phyloP scores from a whole-genome alignment of 2,888 invertebrate species.

The Tetragonisca angustula region DNA sequence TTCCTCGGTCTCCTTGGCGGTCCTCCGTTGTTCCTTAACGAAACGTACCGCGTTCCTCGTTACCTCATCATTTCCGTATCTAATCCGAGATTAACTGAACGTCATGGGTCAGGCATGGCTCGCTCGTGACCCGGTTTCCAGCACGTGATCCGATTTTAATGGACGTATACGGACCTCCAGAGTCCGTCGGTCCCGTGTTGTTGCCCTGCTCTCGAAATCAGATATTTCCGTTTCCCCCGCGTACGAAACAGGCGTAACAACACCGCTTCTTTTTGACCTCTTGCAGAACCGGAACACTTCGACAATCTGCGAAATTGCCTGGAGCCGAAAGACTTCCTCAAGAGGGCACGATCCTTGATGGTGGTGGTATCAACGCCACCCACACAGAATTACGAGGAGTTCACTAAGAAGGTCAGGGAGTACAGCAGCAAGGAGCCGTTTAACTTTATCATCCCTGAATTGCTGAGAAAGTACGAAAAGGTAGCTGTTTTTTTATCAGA shows the following conservation, averaged over 20 bases:
- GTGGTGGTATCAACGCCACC: slow-evolving; percentile 96
- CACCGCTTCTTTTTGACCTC: neutral
- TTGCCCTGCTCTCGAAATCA: slow-evolving; percentile 16
- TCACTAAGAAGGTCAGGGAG: slow-evolving; percentile 91
- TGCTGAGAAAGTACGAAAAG: slow-evolving; percentile 85
- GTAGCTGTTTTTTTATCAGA: slow-evolving; percentile 63
- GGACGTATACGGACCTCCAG: slow-evolving; percentile 21
- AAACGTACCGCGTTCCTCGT: slow-evolving; percentile 39
- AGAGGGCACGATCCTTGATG: slow-evolving; percentile 92
- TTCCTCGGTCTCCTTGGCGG: slow-evolving; percentile 7
- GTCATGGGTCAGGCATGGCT: slow-evolving; percentile 21
- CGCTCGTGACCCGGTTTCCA: slow-evolving; percentile 46
- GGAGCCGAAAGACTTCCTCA: slow-evolving; percentile 87
- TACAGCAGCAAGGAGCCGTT: slow-evolving; percentile 93
- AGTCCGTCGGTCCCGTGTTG: slow-evolving; percentile 15
- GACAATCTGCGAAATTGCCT: slow-evolving; percentile 87
- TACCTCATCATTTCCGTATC: slow-evolving; percentile 56
- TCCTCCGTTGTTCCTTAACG: slow-evolving; percentile 33
- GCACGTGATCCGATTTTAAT: slow-evolving; percentile 41
- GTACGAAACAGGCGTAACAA: neutral
- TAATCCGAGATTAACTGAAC: slow-evolving; percentile 48
- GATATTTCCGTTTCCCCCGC: slow-evolving; percentile 18
- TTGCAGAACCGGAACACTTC: slow-evolving; percentile 85
- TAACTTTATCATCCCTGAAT: slow-evolving; percentile 88
- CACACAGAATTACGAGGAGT: slow-evolving; percentile 89